A percentile compares a stretch with the other conserved stretches of the same genome.
Evolutionary conservation across 1,140 invertebrate species (phyloP).

Genomic region (Aporrectodea caliginosa): DNA sequence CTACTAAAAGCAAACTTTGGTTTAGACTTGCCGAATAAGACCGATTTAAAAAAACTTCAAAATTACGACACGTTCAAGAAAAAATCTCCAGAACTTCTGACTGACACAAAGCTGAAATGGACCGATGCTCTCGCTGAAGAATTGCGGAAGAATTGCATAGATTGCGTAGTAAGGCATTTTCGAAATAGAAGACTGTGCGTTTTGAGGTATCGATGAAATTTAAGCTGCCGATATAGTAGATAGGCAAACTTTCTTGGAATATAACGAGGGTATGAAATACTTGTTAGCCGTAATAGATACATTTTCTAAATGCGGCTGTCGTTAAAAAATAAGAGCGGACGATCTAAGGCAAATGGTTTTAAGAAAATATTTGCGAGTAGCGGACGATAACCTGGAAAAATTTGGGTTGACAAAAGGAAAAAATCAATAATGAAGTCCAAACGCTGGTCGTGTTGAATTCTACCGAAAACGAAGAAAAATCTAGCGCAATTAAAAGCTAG

Average conservation of each 20-base stretch:
- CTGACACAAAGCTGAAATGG: no score
- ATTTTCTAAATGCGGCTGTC: constrained; percentile 28
- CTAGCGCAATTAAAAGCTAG: constrained; percentile 17
- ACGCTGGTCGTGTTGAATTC: constrained; percentile 25
- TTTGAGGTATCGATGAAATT: constrained; percentile 30
- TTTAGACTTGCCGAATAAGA: background rate
- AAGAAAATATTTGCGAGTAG: constrained; percentile 6
- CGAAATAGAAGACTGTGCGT: constrained; percentile 4
- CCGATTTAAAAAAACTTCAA: background rate
- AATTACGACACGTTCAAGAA: background rate
- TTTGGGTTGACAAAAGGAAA: constrained; percentile 32
- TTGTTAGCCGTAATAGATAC: constrained; percentile 22
- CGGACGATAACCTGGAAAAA: constrained; percentile 12
- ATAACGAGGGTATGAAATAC: constrained; percentile 13
- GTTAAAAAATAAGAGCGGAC: constrained; percentile 24
- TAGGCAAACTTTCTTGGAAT: constrained; percentile 24
- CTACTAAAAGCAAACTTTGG: background rate
- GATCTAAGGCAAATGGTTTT: background rate
- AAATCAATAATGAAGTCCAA: constrained; percentile 30
- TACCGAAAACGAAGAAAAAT: constrained; percentile 32
- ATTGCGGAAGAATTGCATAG: constrained; percentile 19
- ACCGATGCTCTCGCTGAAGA: background rate
- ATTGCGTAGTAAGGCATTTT: background rate
- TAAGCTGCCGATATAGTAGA: constrained; percentile 34
- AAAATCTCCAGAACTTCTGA: background rate